Evolutionary conservation across 2,113 vertebrate species (phyloP).

Genomic region (Cisticola juncidis): DNA sequence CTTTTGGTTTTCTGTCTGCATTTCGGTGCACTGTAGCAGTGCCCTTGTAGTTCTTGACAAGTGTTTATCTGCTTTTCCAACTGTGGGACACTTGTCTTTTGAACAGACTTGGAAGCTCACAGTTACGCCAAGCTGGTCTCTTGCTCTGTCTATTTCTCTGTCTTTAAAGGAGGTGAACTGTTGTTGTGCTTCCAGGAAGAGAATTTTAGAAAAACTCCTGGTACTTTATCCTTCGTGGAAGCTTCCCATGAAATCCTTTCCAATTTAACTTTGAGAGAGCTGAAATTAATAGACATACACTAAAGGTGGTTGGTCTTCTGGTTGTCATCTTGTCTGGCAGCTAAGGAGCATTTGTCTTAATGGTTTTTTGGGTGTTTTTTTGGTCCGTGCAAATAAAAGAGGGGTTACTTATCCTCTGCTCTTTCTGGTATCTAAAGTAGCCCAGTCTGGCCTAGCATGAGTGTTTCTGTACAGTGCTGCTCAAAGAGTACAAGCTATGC

Average conservation of each 20-base stretch:
- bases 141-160: not conserved
- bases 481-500: not conserved
- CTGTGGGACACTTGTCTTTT: fast-evolving
- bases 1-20: not conserved
- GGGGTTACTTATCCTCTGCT: not conserved
- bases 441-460: not conserved
- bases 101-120: not conserved
- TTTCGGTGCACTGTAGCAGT: not conserved
- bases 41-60: not conserved
- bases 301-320: not conserved
- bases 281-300: not conserved
- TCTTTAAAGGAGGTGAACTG: not conserved
- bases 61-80: not conserved
- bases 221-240: not conserved
- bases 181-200: not conserved
- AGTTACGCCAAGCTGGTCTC: not conserved
- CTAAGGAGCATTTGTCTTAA: not conserved
- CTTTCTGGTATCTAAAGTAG: not conserved
- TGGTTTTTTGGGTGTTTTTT: not conserved
- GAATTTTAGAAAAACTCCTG: not conserved
- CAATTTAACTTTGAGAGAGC: not conserved
- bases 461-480: not conserved
- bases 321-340: not conserved
- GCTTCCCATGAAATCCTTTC: not conserved
- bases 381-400: not conserved